Base-by-base conservation (phyloP, 2,113 vertebrate genomes). In the Tenebrosternarchus preto region DNA sequence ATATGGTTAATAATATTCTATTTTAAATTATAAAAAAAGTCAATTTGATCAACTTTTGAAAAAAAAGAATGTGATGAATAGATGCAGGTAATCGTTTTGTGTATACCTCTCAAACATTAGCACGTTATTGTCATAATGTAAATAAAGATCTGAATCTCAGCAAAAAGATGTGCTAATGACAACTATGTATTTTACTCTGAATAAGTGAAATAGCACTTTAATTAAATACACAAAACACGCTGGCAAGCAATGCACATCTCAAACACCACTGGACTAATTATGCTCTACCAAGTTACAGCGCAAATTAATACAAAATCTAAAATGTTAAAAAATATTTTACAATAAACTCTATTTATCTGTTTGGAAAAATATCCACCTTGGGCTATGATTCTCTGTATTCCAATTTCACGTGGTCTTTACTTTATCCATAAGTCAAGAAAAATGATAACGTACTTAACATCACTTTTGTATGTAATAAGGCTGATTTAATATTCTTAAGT, bases 1-100 rank as follows among this genome's bases (percentile, higher is more conserved):
- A 83, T 71, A 31, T 56, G 36, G 39, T 63, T 67, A 72, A 4
- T 69, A 43, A 43, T 60, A 71, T 22, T 78, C 64, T 17, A 24
- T n/a, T 80, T 61, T 50, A 19, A 56, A 78, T 19, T 31, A 27
- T 31, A 33, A n/a, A 50, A n/a, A 59, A 79, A 60, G 36, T 73
- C 46, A 74, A 12, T 73, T 68, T 69, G 55, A 25, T 57, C 57
- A 66, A 72, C 27, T 55, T 39, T 43, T 53, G 53, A 67, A 55
- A 64, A 31, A 50, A 50, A 12, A 50, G 43, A 50, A 50, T 12
- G 8, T 50, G 8, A 50, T 15, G 9, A 50, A 46, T 70, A 25
- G 5, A 50, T 17, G 46, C 17, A 73, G 70, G 8, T 50, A 50
- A 12, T 12, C 15, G 12, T 50, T 50, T 33, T 56, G 31, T 19